A percentile compares a stretch with the other conserved stretches of the same genome.
phyloP scores from a whole-genome alignment of 2,888 invertebrate species.

The Caenorhabditis imperialis region DNA sequence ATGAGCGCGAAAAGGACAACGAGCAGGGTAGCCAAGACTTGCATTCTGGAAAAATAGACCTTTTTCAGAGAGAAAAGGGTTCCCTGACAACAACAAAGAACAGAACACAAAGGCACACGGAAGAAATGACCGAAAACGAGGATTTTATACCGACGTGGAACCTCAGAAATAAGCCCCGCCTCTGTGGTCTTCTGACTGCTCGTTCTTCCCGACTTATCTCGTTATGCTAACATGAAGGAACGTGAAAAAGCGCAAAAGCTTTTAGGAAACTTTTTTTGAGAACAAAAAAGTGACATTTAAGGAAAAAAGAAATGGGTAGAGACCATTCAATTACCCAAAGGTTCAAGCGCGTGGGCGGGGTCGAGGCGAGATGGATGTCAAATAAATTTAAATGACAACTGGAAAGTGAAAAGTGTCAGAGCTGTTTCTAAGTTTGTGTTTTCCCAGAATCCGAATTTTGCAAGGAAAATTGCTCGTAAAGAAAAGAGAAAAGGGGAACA shows the following conservation, averaged over 20 bases:
- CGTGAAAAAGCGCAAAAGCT: slow-evolving; percentile 11
- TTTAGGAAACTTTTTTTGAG: slow-evolving; percentile 31
- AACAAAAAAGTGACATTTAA: slow-evolving; percentile 13
- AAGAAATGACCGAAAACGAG: neutral
- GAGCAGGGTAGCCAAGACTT: slow-evolving; percentile 38
- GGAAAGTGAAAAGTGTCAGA: too few relatives aligned
- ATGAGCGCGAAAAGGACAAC: slow-evolving; percentile 41
- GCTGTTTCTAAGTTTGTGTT: too few relatives aligned
- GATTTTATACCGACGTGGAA: slow-evolving; percentile 34
- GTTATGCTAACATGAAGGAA: slow-evolving; percentile 47
- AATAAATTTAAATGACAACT: neutral
- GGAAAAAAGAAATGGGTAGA: slow-evolving; percentile 20
- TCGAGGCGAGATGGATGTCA: neutral
- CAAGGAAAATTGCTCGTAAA: too few relatives aligned
- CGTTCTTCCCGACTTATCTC: slow-evolving; percentile 35
- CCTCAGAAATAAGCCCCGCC: slow-evolving; percentile 29
- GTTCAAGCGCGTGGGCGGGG: slow-evolving; percentile 8
- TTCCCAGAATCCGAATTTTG: too few relatives aligned
- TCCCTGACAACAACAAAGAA: slow-evolving; percentile 10
- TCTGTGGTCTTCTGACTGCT: slow-evolving; percentile 5
- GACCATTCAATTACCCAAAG: slow-evolving; percentile 31
- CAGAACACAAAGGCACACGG: neutral
- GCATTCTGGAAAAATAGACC: slow-evolving; percentile 32
- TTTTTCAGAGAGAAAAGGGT: neutral
- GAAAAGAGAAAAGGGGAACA: neutral